Conservation (phyloP, 2,888 invertebrate genomes). For the Eupithecia vulgata region DNA sequence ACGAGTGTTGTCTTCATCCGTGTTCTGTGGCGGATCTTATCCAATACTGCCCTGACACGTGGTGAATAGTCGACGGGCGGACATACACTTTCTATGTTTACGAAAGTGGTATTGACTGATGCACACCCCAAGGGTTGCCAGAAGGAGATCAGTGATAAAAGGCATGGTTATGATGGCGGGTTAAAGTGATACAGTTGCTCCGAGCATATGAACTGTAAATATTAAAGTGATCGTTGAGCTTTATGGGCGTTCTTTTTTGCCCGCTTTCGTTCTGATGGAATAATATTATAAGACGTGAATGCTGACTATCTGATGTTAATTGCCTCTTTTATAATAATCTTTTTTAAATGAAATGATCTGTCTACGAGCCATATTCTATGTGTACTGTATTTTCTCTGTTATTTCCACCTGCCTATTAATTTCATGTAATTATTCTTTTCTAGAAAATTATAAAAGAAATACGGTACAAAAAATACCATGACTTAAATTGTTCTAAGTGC, state of each 20-base stretch:
- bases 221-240: slow-evolving; percentile 7
- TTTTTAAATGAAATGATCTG: background rate
- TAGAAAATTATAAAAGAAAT: no score
- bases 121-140: slow-evolving; percentile 12
- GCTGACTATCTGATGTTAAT: background rate
- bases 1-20: slow-evolving; percentile 67
- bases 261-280: background rate
- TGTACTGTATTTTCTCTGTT: background rate
- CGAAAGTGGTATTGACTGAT: slow-evolving; percentile 41
- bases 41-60: slow-evolving; percentile 72
- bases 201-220: slow-evolving; percentile 10
- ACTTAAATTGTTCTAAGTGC: background rate
- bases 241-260: background rate
- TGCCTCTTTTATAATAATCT: background rate
- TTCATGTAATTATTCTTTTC: no score
- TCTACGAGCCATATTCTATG: background rate
- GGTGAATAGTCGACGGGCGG: slow-evolving; percentile 55
- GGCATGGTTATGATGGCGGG: background rate
- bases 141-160: slow-evolving; percentile 25
- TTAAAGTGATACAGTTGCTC: slow-evolving; percentile 17
- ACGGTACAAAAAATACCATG: no score
- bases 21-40: slow-evolving; percentile 70
- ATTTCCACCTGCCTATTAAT: no score
- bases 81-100: slow-evolving; percentile 27
- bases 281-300: background rate